Base-by-base conservation (phyloP, 2,797 vertebrate genomes). In the Pseudomugil tenellus region DNA sequence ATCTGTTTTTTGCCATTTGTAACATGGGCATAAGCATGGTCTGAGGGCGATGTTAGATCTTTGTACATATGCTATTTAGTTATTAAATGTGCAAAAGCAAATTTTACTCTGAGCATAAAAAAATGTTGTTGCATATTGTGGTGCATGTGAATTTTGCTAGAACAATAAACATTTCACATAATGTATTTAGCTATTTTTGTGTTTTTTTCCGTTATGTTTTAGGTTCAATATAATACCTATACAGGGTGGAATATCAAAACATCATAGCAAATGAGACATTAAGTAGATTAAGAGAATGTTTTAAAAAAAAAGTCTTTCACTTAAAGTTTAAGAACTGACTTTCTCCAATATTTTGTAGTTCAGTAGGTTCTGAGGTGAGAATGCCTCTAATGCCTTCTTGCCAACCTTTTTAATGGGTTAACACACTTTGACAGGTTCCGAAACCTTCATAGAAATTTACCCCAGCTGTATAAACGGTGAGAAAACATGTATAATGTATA, bases 381-480 rank as follows among this genome's bases (percentile, higher is more conserved):
- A 65, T 3, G 43, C 12, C 60, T n/a, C n/a, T n/a, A n/a, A n/a
- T 74, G 56, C 34, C 13, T 48, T 73, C 58, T 51, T 35, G 19
- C 53, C 70, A 75, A 73, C 63, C 68, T 75, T 58, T 14, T 51
- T 5, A 25, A 79, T 51, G 54, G 57, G 53, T 55, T 68, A 75
- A 76, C 32, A 51, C 49, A 46, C 58, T 57, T n/a, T 80, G 73
- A 51, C 49, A 82, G 75, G 72, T 72, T 72, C 61, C 74, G 84
- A 87, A 79, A 62, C 14, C 55, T 58, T 69, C 53, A 82, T 35
- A 72, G 72, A 64, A 70, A 77, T 60, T 62, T 75, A 56, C 72
- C 65, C 72, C 61, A 60, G 53, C 74, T 61, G 72, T 60, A 72
- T 76, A 68, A 81, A 84, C 70, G 59, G 3, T 77, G 83, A 65